Conservation (phyloP, 1,140 invertebrate genomes). For the Physella acuta region DNA sequence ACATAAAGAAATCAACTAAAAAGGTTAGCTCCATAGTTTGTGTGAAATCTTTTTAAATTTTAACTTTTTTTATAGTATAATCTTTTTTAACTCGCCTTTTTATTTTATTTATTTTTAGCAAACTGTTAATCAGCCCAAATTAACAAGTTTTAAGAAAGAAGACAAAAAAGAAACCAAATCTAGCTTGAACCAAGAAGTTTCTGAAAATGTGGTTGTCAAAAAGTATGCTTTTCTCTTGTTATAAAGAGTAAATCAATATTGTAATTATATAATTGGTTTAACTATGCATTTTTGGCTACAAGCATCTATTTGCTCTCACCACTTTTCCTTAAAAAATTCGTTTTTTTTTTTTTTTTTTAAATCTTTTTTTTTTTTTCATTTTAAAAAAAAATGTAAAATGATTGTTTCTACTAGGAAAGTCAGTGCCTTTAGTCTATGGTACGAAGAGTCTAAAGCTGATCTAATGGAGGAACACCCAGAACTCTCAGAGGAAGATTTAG, state of each 20-base stretch:
- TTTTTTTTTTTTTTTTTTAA: no score
- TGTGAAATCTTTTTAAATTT: background rate
- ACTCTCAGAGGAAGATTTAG: constrained; percentile 42
- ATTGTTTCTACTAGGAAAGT: constrained; percentile 30
- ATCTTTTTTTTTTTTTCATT: background rate
- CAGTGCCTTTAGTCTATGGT: constrained; percentile 52
- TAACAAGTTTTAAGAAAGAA: constrained; percentile 16
- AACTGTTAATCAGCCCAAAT: constrained; percentile 6
- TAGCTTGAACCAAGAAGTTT: background rate
- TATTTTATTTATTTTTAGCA: background rate
- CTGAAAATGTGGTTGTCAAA: constrained; percentile 13
- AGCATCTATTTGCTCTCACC: no score
- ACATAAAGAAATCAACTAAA: constrained; percentile 24
- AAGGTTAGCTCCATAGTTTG: constrained; percentile 14
- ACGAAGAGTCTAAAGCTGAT: constrained; percentile 38
- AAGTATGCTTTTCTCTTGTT: no score
- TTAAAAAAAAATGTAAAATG: background rate
- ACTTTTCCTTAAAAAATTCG: no score
- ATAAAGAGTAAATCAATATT: no score
- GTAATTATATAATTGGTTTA: no score
- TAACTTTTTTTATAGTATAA: background rate
- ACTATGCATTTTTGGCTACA: no score
- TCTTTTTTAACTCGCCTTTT: background rate
- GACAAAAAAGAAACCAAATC: background rate
- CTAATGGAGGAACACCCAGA: constrained; percentile 43